Evolutionary conservation across 2,797 vertebrate species (phyloP).

Genomic region (Cyprinella venusta): DNA sequence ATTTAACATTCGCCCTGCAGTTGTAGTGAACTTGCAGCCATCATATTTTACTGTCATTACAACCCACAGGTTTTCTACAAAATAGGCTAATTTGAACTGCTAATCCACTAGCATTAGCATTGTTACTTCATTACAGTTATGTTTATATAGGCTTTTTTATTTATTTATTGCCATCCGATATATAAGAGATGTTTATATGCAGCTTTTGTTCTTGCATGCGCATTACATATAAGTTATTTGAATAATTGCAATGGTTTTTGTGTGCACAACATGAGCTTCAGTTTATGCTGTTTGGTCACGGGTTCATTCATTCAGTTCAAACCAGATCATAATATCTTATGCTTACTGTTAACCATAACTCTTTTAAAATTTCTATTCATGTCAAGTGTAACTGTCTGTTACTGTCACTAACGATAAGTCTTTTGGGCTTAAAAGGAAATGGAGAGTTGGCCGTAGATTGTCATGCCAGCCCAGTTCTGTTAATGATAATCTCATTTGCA

Average conservation of each 20-base stretch:
- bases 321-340: background rate
- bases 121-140: background rate
- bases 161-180: background rate
- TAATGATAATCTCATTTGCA: background rate
- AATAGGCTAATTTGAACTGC: background rate
- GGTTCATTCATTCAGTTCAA: constrained; percentile 29
- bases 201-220: background rate
- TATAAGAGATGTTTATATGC: background rate
- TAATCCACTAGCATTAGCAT: constrained; percentile 30
- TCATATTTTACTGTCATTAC: background rate
- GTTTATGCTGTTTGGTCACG: background rate
- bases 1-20: background rate
- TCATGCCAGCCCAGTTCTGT: background rate
- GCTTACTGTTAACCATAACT: background rate
- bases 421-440: background rate
- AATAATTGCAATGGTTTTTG: background rate
- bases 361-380: background rate
- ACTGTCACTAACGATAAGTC: background rate
- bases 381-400: background rate
- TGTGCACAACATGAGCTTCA: background rate
- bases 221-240: background rate
- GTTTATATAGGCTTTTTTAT: background rate
- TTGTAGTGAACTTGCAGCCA: background rate
- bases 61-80: background rate
- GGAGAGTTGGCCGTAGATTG: background rate